Evolutionary conservation across 2,888 invertebrate species (phyloP).

Genomic region (Noctua janthina): DNA sequence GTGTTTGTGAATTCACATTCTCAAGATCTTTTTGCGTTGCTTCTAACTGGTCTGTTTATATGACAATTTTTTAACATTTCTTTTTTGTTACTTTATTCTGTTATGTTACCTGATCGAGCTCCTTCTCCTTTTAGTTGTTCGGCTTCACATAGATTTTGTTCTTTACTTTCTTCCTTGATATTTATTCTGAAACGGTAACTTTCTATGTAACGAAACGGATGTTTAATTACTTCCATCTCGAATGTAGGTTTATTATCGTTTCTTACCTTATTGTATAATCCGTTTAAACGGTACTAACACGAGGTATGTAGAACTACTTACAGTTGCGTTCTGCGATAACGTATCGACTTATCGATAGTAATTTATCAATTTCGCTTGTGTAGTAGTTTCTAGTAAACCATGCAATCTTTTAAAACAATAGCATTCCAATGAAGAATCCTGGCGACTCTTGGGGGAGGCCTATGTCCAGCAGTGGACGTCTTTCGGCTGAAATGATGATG

Average conservation of each 20-base stretch:
- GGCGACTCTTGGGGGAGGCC: no score
- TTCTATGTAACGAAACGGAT: conserved; percentile 2
- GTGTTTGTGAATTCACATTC: background rate
- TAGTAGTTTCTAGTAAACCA: conserved; percentile 21
- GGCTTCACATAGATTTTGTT: background rate
- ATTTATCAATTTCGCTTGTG: conserved; percentile 28
- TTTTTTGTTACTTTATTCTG: background rate
- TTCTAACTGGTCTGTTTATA: background rate
- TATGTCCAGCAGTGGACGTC: no score
- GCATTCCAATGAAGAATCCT: conserved; percentile 17
- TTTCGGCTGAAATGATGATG: no score
- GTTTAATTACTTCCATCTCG: conserved; percentile 28
- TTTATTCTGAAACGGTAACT: background rate
- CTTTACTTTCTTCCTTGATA: background rate
- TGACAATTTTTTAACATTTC: no score
- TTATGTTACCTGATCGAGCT: background rate
- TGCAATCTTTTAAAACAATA: conserved; percentile 35
- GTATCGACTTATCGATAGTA: conserved; percentile 43
- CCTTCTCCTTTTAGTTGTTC: background rate
- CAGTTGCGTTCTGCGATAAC: conserved; percentile 53
- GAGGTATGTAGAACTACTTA: conserved; percentile 52
- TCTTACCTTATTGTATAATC: conserved; percentile 57
- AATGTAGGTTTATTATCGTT: conserved; percentile 28
- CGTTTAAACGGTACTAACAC: conserved; percentile 47
- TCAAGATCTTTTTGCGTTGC: background rate